Evolutionary conservation across 2,888 invertebrate species (phyloP).

Genomic region (Ophioninae sp.): DNA sequence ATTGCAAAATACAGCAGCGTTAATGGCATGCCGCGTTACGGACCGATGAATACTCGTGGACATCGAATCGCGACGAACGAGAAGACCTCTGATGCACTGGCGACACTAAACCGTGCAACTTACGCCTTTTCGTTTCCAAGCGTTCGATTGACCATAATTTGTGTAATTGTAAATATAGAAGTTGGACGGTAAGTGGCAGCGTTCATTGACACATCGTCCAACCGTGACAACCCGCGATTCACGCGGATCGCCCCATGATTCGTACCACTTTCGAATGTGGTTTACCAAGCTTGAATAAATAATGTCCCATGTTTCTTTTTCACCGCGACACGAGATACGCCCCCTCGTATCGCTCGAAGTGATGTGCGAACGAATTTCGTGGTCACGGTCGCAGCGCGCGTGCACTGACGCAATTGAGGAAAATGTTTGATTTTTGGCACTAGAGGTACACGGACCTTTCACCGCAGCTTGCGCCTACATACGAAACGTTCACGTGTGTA

Average conservation of each 20-base stretch:
- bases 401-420: not conserved
- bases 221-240: conserved; percentile 45
- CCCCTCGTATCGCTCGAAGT: not conserved
- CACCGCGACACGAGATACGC: not conserved
- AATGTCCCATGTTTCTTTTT: conserved; percentile 15
- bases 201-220: conserved; percentile 60
- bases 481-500: conserved; percentile 13
- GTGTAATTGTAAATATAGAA: conserved; percentile 11
- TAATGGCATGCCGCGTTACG: conserved; percentile 64
- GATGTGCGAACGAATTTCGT: conserved; percentile 37
- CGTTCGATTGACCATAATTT: not conserved
- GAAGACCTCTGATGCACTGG: not conserved
- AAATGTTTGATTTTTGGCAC: conserved; percentile 16
- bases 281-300: conserved; percentile 33
- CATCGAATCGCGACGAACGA: conserved; percentile 16
- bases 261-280: conserved; percentile 41
- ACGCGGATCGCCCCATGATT: conserved; percentile 25
- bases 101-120: conserved; percentile 3
- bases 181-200: conserved; percentile 6
- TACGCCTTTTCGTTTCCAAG: conserved; percentile 8
- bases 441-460: conserved; percentile 23
- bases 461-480: conserved; percentile 20
- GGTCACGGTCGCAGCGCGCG: conserved; percentile 56
- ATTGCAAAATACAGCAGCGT: conserved; percentile 57
- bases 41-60: conserved; percentile 63